Percentiles rank a stretch among this genome's conserved stretches.
phyloP scores from a whole-genome alignment of 2,888 invertebrate genomes.

The Leptopterna dolabrata region DNA sequence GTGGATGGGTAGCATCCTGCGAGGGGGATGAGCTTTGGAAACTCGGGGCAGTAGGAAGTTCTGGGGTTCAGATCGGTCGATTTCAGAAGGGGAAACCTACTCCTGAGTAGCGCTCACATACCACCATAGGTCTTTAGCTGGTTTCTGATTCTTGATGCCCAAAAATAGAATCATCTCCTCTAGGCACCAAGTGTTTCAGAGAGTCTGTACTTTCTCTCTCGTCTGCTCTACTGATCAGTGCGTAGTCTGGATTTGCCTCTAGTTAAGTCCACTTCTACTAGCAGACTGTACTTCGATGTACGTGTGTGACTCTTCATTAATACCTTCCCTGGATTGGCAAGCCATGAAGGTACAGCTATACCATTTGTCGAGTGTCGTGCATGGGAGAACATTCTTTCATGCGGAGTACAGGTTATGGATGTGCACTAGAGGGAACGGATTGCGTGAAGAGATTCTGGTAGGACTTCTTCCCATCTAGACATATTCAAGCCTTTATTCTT shows the following conservation, averaged over 20 bases:
- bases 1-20: no score
- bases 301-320: not conserved
- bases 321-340: not conserved
- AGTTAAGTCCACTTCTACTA: not conserved
- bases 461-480: not conserved
- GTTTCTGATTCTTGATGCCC: not conserved
- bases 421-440: slow-evolving; percentile 38
- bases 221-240: slow-evolving; percentile 52
- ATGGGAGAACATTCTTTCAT: slow-evolving; percentile 27
- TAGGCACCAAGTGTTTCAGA: slow-evolving; percentile 56
- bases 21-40: no score
- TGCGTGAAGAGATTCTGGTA: slow-evolving; percentile 8
- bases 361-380: not conserved
- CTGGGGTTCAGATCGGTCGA: no score
- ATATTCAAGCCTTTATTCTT: not conserved
- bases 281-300: not conserved
- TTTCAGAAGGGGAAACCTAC: no score
- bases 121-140: no score
- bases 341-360: slow-evolving; percentile 21
- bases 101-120: no score
- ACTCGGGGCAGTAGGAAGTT: no score
- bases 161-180: not conserved
- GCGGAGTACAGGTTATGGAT: slow-evolving; percentile 22
- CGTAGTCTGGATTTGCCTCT: slow-evolving; percentile 51
- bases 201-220: slow-evolving; percentile 59